Base-by-base conservation (phyloP, 2,113 vertebrate species). In the Syrmaticus mikado region DNA sequence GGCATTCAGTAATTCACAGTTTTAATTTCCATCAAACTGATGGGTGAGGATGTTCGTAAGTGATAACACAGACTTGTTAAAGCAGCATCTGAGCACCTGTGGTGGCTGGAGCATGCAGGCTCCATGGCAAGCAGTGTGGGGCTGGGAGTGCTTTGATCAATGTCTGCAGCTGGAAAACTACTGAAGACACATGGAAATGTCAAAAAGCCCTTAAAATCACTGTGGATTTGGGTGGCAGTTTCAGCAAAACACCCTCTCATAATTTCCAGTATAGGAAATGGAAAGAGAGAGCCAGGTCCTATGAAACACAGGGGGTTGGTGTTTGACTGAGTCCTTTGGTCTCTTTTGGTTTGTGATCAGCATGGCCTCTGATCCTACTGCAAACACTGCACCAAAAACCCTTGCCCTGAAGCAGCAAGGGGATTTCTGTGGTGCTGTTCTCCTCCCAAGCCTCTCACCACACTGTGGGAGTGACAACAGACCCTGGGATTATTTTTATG, bases 381-480 rank as follows among this genome's bases (percentile, higher is more conserved):
- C 66, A 72, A 46, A 9, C 19, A 61, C 1, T 3, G 13, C 13
- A 45, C 0, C n/a, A 46, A 50, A 73, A 22, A 17, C 4, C 36
- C 68, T 58, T 34, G 14, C 19, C 22, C 34, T 70, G 17, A 66
- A 62, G 40, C 36, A 28, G 24, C 15, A 66, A 52, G 45, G 48
- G 71, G 15, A 5, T 66, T 70, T 24, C 14, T 58, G 7, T 13
- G 32, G 6, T 62, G 40, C 40, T 55, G 6, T 65, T 20, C 68
- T 90, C 28, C 48, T 76, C 40, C 46, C 30, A 57, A 45, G 12
- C 41, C 24, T 36, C 5, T 34, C 21, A 38, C 24, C 10, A 13
- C 0, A 1, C 67, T 4, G 8, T 20, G 20, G 38, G n/a, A 43
- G 38, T 13, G 30, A 72, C 50, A 74, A 34, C 30, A 82, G 57